These are phyloP conservation scores for Parauchenoglanis punctatus DNA, from an alignment of 2,797 vertebrate species.

Conservation along the genomic window DNA sequence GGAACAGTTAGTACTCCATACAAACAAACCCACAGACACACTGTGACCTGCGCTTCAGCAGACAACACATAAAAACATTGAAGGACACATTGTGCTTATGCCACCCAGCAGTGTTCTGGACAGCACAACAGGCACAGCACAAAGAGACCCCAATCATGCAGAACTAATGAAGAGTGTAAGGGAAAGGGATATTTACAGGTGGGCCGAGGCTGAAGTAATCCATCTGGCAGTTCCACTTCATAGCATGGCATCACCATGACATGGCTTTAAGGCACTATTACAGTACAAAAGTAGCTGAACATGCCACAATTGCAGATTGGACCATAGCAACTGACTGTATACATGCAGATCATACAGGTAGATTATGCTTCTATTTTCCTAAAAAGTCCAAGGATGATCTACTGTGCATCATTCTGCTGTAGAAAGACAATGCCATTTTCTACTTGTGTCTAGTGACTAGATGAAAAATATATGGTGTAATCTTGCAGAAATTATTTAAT, in stretches of 20 bases:
- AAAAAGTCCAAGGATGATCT: background rate
- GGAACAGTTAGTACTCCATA: slow-evolving; percentile 38
- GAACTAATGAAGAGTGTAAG: slow-evolving; percentile 64
- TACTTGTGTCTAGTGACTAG: background rate
- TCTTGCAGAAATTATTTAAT: too few relatives aligned
- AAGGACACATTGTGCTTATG: slow-evolving; percentile 62
- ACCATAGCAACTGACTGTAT: background rate
- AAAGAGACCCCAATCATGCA: slow-evolving; percentile 68
- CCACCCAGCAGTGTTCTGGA: slow-evolving; percentile 69
- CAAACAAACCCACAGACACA: slow-evolving; percentile 32
- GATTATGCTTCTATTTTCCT: background rate
- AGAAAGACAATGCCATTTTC: background rate
- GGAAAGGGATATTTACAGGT: slow-evolving; percentile 32
- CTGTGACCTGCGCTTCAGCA: slow-evolving; percentile 54
- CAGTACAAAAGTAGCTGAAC: background rate
- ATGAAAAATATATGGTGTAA: background rate
- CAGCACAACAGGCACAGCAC: slow-evolving; percentile 63
- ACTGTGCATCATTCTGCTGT: background rate
- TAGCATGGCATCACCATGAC: slow-evolving; percentile 45
- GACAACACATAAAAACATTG: slow-evolving; percentile 59
- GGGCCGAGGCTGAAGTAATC: slow-evolving; percentile 1
- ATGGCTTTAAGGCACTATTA: background rate
- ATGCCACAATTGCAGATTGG: background rate
- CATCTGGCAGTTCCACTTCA: slow-evolving; percentile 47
- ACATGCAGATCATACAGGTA: background rate